Evolutionary conservation across 1,140 invertebrate genomes (phyloP), one percentile per base, ranked within the genome.

Genomic region (Drosophila simulans): DNA sequence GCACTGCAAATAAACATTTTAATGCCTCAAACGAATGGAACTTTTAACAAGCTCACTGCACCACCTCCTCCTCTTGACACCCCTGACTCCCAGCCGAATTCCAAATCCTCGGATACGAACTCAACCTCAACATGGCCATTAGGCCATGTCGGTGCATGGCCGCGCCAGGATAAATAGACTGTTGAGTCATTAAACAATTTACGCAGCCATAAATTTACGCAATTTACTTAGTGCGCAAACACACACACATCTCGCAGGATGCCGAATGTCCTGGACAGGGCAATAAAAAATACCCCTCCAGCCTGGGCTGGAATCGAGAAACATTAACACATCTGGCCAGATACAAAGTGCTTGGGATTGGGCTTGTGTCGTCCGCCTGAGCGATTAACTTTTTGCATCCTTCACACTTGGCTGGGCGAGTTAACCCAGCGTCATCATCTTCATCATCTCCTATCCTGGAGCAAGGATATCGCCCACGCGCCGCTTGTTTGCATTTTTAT

Each of bases 121-220:
- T 65, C 63, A 51, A 83, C 65, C 68, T 71, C 68, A 71, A 71
- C 64, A 71, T 57, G 56, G 11, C 66, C 84, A 89, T 88, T 88
- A 89, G 76, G 53, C 66, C 77, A 89, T 78, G 84, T 90, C 73
- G 52, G 34, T 54, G 77, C 77, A 75, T 73, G 77, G 64, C 60
- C 52, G 34, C 64, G 56, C 20, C 77, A 40, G 69, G 73, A 77
- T 89, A 89, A 89, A 89, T 89, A 89, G 77, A 89, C 80, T 81
- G 85, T 88, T 81, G 77, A 91, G 88, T 91, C 88, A 91, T 91
- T 91, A 91, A 91, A 91, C 88, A 91, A 91, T 91, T 91, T 91
- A 91, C 88, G 77, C 83, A 91, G 88, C 83, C 65, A 91, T 91
- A 91, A 91, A 91, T 91, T 91, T 91, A 88, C 88, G 83, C 88